These are phyloP conservation scores for Osmoderma eremita DNA, from an alignment of 2,888 invertebrate species.

Conservation along the genomic window DNA sequence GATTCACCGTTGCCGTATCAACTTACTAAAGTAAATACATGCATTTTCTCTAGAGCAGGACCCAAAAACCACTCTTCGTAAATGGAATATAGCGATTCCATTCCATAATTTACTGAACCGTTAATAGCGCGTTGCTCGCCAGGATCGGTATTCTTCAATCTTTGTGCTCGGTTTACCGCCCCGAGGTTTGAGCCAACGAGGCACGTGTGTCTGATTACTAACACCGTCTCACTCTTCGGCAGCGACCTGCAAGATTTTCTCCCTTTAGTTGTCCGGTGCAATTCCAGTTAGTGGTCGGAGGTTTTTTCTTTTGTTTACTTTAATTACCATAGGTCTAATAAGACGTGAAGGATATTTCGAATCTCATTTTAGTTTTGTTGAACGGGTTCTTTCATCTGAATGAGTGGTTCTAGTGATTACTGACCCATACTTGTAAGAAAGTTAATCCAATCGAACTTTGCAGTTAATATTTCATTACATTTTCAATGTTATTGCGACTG, in stretches of 20 bases:
- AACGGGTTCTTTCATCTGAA: background rate
- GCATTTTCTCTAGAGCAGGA: constrained; percentile 6
- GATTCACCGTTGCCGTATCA: no score
- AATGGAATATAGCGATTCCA: constrained; percentile 28
- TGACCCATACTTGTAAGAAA: no score
- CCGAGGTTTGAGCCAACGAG: constrained; percentile 21
- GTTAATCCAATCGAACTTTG: no score
- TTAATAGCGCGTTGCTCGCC: constrained; percentile 36
- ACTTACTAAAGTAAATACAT: no score
- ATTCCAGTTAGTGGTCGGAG: constrained; percentile 35
- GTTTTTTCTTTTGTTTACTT: constrained; percentile 33
- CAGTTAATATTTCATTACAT: no score
- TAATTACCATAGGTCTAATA: constrained; percentile 37
- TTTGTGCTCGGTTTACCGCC: constrained; percentile 39
- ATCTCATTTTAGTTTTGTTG: constrained; percentile 5
- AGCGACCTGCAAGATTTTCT: constrained; percentile 3
- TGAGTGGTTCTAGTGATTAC: background rate
- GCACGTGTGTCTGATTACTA: constrained; percentile 42
- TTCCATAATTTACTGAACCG: constrained; percentile 40
- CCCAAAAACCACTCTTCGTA: constrained; percentile 26
- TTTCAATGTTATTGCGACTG: no score
- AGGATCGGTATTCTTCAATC: constrained; percentile 40
- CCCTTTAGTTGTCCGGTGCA: constrained; percentile 28
- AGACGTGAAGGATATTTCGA: constrained; percentile 29
- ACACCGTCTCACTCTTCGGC: constrained; percentile 9